phyloP scores from a whole-genome alignment of 2,113 vertebrate species.

The Callionymus lyra region DNA sequence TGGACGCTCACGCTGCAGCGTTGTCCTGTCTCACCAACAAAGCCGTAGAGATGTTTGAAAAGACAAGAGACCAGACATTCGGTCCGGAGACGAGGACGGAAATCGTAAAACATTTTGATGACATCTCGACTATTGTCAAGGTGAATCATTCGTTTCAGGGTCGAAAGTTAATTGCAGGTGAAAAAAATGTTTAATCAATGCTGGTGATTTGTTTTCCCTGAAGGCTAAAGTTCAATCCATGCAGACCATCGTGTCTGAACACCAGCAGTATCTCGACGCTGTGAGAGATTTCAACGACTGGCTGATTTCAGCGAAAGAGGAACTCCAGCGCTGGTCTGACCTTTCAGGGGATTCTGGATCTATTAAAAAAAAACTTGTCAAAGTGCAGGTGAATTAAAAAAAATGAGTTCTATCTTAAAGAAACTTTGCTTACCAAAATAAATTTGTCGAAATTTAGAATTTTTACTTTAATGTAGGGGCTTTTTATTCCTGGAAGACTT shows the following conservation, averaged over 20 bases:
- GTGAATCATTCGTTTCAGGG: too few species aligned
- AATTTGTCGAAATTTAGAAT: too few species aligned
- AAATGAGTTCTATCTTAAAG: neutral
- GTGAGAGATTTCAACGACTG: conserved; percentile 91
- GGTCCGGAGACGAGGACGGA: conserved; percentile 73
- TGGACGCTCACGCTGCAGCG: conserved; percentile 67
- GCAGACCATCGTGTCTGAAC: conserved; percentile 84
- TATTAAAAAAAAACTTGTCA: conserved; percentile 79
- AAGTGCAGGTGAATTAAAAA: conserved; percentile 78
- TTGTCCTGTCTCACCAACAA: conserved; percentile 71
- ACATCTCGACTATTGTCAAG: conserved; percentile 83
- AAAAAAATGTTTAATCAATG: neutral
- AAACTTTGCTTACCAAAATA: neutral
- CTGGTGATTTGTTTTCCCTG: conserved; percentile 2
- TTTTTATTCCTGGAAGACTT: too few species aligned
- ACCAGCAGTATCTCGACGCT: conserved; percentile 83
- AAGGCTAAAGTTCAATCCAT: conserved; percentile 87
- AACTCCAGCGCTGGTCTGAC: conserved; percentile 93
- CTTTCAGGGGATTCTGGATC: conserved; percentile 78
- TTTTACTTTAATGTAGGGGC: too few species aligned
- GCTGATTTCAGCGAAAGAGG: conserved; percentile 92
- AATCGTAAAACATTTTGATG: conserved; percentile 77
- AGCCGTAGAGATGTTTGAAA: conserved; percentile 76
- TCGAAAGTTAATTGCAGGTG: neutral
- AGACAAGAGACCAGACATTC: conserved; percentile 78